Evolutionary conservation across 2,113 vertebrate genomes (phyloP), one percentile per base, ranked within the genome.

Genomic region (Pseudorhombus dupliciocellatus): DNA sequence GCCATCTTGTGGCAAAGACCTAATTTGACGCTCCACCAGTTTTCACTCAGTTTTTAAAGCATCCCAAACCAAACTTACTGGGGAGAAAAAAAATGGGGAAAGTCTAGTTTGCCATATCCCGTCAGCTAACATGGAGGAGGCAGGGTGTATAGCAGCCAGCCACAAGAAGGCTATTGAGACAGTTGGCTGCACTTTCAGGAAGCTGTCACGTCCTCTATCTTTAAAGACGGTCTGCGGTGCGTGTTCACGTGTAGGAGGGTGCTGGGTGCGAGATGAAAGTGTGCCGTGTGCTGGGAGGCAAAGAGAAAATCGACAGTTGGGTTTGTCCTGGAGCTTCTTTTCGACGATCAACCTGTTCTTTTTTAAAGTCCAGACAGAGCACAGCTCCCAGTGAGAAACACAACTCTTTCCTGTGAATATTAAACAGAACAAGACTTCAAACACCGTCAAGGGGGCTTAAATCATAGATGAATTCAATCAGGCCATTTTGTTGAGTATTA

Each of bases 401-500:
- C n/a, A 24, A 30, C 63, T 70, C 52, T 63, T 78, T 80, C 68
- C 60, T 72, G 73, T 87, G 87, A 90, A 91, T 89, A 81, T 90
- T 88, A 87, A 91, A 85, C 66, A 72, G 66, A 86, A 84, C 81
- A 67, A 84, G 86, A 76, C 86, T 84, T 91, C 85, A 89, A 90
- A 91, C 73, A 73, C 67, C 14, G 59, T 77, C 34, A 56, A 79
- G 72, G 62, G 60, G 70, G 69, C 60, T 84, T 91, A 81, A 92
- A 89, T 89, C 86, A 88, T 81, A 89, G 80, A 93, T 91, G 77
- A 88, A 88, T 86, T 88, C 73, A 91, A 85, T 89, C 85, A 85
- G 72, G 75, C 84, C 66, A 69, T 87, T 91, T 92, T 81, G 83
- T 84, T 82, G 80, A 77, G 83, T 80, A 68, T 80, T 79, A 78